Conservation (phyloP, 2,888 invertebrate species). For the Heteropelma amictum region DNA sequence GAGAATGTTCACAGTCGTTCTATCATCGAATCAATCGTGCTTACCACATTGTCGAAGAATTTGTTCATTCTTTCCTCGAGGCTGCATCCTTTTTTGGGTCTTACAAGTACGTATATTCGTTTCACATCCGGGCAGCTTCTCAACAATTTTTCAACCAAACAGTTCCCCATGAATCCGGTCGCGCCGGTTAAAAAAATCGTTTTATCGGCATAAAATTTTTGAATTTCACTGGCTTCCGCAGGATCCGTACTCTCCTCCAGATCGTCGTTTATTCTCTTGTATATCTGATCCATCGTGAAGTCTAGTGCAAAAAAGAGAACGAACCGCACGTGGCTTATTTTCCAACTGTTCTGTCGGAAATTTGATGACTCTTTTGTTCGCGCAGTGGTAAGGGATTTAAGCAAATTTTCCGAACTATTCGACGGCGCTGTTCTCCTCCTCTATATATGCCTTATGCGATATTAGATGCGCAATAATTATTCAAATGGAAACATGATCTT, state of each 20-base stretch:
- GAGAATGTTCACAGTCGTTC: background rate
- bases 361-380: no score
- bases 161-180: conserved; percentile 64
- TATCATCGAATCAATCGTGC: no score
- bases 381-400: background rate
- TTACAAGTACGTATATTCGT: conserved; percentile 41
- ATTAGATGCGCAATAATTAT: conserved; percentile 1
- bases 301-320: no score
- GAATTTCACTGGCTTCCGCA: conserved; percentile 59
- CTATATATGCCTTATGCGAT: conserved; percentile 15
- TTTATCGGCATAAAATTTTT: conserved; percentile 62
- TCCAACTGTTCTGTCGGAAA: no score
- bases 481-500: conserved; percentile 1
- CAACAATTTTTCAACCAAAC: conserved; percentile 64
- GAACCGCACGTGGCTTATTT: no score
- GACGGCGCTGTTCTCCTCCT: background rate
- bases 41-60: conserved; percentile 35
- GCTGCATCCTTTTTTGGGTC: conserved; percentile 20
- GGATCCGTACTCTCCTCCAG: no score
- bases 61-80: conserved; percentile 37
- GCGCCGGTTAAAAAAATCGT: conserved; percentile 64
- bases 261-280: no score
- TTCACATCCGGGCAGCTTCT: conserved; percentile 38
- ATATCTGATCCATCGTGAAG: no score
- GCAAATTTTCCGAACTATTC: conserved; percentile 1